Conservation (phyloP, 2,888 invertebrate genomes). For the Galeruca laticollis region DNA sequence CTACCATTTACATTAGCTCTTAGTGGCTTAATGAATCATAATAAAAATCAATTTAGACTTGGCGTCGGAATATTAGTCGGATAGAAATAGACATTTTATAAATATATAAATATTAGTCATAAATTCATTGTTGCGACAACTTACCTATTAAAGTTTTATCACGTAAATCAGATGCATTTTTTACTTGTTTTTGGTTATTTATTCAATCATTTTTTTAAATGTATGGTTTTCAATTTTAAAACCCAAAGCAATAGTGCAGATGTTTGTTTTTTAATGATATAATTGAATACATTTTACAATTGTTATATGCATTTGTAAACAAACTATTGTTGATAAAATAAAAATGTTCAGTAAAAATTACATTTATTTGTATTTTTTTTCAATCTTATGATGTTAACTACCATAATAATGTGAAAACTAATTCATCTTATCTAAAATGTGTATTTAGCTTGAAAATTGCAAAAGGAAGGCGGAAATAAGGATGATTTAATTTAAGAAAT, state of each 20-base stretch:
- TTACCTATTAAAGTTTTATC: constrained; percentile 49
- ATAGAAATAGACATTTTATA: constrained; percentile 66
- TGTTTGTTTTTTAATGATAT: neutral
- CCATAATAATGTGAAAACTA: no score
- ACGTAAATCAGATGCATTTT: constrained; percentile 44
- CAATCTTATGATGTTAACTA: neutral
- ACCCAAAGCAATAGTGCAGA: neutral
- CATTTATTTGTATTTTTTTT: neutral
- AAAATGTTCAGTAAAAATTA: neutral
- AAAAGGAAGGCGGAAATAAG: no score
- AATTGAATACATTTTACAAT: constrained; percentile 1
- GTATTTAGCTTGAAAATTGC: no score
- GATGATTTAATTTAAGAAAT: no score
- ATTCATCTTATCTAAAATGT: no score
- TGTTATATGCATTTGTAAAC: constrained; percentile 3
- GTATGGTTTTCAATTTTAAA: neutral
- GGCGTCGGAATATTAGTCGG: constrained; percentile 96
- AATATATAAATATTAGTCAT: constrained; percentile 40
- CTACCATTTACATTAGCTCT: constrained; percentile 94
- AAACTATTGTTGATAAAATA: neutral
- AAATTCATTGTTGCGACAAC: constrained; percentile 51
- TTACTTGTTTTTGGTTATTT: constrained; percentile 34
- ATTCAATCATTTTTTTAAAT: constrained; percentile 5
- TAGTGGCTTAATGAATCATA: constrained; percentile 93
- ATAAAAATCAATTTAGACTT: constrained; percentile 91